Percentiles rank a stretch among this genome's conserved stretches.
phyloP scores from a whole-genome alignment of 2,888 invertebrate genomes.

The Zaprionus obscuricornis region DNA sequence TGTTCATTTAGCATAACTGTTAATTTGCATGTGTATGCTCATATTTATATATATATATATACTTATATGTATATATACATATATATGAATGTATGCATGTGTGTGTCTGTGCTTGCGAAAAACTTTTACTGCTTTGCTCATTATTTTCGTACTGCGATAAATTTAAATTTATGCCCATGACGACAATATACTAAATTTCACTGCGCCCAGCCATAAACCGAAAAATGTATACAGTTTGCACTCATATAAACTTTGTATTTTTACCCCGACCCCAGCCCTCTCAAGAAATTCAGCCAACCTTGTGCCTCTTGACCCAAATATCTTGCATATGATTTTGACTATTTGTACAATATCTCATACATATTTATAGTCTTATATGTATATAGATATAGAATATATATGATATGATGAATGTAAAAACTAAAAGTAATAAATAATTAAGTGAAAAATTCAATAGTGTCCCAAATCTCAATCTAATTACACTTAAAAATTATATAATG shows the following conservation, averaged over 20 bases:
- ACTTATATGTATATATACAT: not conserved
- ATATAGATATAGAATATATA: slow-evolving; percentile 1
- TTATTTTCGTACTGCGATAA: slow-evolving; percentile 63
- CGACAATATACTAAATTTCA: slow-evolving; percentile 50
- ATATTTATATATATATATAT: slow-evolving; percentile 7
- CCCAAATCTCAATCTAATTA: too few species aligned
- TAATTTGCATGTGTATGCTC: slow-evolving; percentile 44
- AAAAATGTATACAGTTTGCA: slow-evolving; percentile 62
- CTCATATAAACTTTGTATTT: slow-evolving; percentile 54
- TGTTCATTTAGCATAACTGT: slow-evolving; percentile 59
- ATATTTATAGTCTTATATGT: slow-evolving; percentile 7
- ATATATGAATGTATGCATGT: slow-evolving; percentile 7
- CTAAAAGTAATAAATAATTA: too few species aligned
- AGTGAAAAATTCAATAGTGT: too few species aligned
- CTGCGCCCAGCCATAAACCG: slow-evolving; percentile 54
- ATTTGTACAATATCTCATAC: too few species aligned
- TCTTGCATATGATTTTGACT: too few species aligned
- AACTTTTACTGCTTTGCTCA: slow-evolving; percentile 61
- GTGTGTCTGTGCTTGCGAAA: slow-evolving; percentile 7
- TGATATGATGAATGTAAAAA: too few species aligned
- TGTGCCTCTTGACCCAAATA: slow-evolving; percentile 12
- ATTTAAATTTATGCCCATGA: slow-evolving; percentile 63
- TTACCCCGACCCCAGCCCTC: not conserved
- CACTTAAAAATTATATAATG: too few species aligned
- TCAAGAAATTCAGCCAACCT: too few species aligned